Percentiles rank a stretch among this genome's conserved stretches.
Evolutionary conservation across 2,888 invertebrate genomes (phyloP).

Genomic region (Sphaeridia pumilis): DNA sequence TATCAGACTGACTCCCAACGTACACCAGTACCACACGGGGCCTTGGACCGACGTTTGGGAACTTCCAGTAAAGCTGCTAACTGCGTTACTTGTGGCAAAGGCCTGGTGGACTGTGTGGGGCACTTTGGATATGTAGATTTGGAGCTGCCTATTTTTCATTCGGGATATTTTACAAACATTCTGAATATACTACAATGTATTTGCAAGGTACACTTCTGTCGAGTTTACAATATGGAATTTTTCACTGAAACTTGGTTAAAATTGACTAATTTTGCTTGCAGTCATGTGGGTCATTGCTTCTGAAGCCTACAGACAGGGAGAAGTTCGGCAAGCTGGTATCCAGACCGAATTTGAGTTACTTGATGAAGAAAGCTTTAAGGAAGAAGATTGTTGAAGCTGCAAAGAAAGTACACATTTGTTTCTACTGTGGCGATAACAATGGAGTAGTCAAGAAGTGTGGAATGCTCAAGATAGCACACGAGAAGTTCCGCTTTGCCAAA

Average conservation of each 20-base stretch:
- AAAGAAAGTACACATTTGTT: constrained; percentile 73
- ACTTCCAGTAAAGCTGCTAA: constrained; percentile 72
- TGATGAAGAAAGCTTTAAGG: constrained; percentile 71
- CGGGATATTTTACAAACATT: constrained; percentile 86
- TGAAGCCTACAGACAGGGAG: constrained; percentile 56
- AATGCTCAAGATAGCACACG: constrained; percentile 82
- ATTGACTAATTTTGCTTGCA: too few relatives aligned
- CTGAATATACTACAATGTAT: constrained; percentile 87
- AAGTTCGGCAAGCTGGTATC: constrained; percentile 58
- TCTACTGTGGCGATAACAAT: constrained; percentile 69
- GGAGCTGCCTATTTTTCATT: constrained; percentile 90
- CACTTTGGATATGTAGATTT: constrained; percentile 96
- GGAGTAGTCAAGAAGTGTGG: constrained; percentile 88
- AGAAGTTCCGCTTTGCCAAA: constrained; percentile 68
- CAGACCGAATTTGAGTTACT: constrained; percentile 72
- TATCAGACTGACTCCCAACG: constrained; percentile 73
- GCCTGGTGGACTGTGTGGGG: constrained; percentile 85
- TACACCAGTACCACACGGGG: constrained; percentile 77
- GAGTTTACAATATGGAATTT: too few relatives aligned
- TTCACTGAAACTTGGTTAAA: too few relatives aligned
- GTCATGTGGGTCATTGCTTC: constrained; percentile 68
- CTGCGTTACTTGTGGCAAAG: constrained; percentile 86
- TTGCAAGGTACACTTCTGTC: constrained; percentile 85
- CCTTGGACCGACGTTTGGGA: constrained; percentile 83
- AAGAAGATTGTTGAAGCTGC: constrained; percentile 73